phyloP scores from a whole-genome alignment of 2,888 invertebrate genomes.

The Embidobia sp. region DNA sequence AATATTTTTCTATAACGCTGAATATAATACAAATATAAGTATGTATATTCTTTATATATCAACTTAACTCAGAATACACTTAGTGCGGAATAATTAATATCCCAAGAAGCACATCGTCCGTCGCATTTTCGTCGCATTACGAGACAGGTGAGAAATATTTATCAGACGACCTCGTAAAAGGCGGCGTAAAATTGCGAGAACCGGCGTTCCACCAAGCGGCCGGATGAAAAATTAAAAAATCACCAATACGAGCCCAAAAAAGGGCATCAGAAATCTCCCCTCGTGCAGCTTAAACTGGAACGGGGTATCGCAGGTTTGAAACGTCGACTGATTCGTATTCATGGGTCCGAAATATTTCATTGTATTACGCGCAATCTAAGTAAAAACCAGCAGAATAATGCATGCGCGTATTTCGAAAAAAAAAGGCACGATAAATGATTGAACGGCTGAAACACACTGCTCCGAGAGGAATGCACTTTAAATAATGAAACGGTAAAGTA shows the following conservation, averaged over 20 bases:
- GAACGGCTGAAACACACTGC: background rate
- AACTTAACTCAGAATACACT: too few relatives aligned
- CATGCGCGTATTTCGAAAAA: conserved; percentile 39
- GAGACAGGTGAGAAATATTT: conserved; percentile 20
- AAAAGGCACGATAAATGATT: conserved; percentile 41
- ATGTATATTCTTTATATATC: too few relatives aligned
- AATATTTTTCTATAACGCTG: too few relatives aligned
- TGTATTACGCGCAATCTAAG: conserved; percentile 48
- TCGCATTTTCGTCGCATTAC: conserved; percentile 1
- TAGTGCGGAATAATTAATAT: too few relatives aligned
- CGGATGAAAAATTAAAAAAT: conserved; percentile 36
- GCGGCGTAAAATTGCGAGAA: conserved; percentile 24
- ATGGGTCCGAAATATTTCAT: conserved; percentile 41
- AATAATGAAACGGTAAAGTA: conserved; percentile 42
- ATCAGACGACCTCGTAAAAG: conserved; percentile 28
- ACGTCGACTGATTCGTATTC: conserved; percentile 37
- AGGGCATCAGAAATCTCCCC: too few relatives aligned
- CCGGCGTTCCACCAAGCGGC: background rate
- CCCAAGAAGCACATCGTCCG: too few relatives aligned
- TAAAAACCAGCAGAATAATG: conserved; percentile 41
- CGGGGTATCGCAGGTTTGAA: background rate
- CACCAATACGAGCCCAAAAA: too few relatives aligned
- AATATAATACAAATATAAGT: too few relatives aligned
- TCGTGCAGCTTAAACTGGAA: conserved; percentile 1
- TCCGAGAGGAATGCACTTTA: conserved; percentile 38